Conservation (phyloP, 1,140 invertebrate species). For the Zaprionus inermis region DNA sequence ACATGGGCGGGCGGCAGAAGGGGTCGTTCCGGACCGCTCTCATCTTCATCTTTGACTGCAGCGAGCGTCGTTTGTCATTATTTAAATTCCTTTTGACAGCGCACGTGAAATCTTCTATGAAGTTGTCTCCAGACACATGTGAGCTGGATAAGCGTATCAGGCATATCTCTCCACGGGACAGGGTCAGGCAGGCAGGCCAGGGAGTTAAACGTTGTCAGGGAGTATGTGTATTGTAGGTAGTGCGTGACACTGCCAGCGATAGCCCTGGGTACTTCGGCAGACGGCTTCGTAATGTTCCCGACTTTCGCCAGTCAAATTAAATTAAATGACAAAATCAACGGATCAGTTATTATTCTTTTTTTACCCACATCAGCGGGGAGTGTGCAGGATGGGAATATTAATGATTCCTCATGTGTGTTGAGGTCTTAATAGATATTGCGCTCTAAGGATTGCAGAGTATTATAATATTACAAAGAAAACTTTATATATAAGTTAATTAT, state of each 20-base stretch:
- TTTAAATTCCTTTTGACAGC: slow-evolving; percentile 80
- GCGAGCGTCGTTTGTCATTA: slow-evolving; percentile 80
- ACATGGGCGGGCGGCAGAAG: background rate
- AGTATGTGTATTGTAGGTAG: background rate
- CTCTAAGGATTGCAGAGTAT: no score
- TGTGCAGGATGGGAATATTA: slow-evolving; percentile 27
- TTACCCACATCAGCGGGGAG: slow-evolving; percentile 15
- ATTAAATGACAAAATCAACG: slow-evolving; percentile 77
- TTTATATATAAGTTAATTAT: no score
- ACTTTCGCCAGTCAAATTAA: slow-evolving; percentile 65
- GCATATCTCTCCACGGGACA: slow-evolving; percentile 31
- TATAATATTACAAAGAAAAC: no score
- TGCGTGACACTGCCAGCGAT: slow-evolving; percentile 45
- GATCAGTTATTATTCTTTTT: slow-evolving; percentile 35
- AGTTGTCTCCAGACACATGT: slow-evolving; percentile 62
- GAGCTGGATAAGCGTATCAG: slow-evolving; percentile 47
- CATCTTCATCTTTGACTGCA: slow-evolving; percentile 29
- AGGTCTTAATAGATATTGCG: slow-evolving; percentile 24
- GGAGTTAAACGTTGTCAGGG: no score
- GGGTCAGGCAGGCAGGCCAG: slow-evolving; percentile 35
- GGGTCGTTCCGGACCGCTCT: slow-evolving; percentile 1
- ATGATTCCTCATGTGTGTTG: slow-evolving; percentile 34
- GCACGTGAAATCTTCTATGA: slow-evolving; percentile 66
- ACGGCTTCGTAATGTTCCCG: slow-evolving; percentile 59
- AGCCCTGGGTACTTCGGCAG: slow-evolving; percentile 41